Evolutionary conservation across 1,140 invertebrate genomes (phyloP).

Genomic region (Diachasma alloeum): DNA sequence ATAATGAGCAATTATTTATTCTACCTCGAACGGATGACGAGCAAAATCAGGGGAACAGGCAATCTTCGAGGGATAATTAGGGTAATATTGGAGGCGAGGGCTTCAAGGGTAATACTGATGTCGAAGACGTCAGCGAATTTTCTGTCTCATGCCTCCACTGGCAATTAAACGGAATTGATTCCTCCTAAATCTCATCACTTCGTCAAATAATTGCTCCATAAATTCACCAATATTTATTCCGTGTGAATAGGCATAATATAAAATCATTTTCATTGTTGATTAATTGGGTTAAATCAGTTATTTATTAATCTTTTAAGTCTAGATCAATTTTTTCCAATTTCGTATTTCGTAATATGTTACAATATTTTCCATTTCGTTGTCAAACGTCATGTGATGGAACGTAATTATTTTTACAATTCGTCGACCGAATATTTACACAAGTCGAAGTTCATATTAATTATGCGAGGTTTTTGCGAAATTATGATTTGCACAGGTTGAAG

Average conservation of each 20-base stretch:
- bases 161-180: conserved; percentile 6
- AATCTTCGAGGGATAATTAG: conserved; percentile 3
- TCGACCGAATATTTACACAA: too few species aligned
- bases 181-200: background rate
- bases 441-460: too few species aligned
- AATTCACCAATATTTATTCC: background rate
- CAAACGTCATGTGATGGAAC: too few species aligned
- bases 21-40: background rate
- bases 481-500: too few species aligned
- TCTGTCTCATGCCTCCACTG: background rate
- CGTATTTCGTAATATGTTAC: too few species aligned
- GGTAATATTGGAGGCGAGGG: background rate
- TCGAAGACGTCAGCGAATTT: background rate
- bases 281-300: background rate
- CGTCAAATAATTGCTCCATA: background rate
- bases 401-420: too few species aligned
- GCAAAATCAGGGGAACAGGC: background rate
- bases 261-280: background rate
- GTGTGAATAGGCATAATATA: background rate
- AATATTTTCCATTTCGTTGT: too few species aligned
- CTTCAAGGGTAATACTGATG: background rate
- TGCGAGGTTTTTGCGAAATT: too few species aligned
- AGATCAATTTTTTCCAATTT: too few species aligned
- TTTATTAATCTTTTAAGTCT: background rate
- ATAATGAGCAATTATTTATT: conserved; percentile 6